A percentile compares a stretch with the other conserved stretches of the same genome.
Evolutionary conservation across 2,888 invertebrate genomes (phyloP).

Genomic region (Rhabditoides inermis): DNA sequence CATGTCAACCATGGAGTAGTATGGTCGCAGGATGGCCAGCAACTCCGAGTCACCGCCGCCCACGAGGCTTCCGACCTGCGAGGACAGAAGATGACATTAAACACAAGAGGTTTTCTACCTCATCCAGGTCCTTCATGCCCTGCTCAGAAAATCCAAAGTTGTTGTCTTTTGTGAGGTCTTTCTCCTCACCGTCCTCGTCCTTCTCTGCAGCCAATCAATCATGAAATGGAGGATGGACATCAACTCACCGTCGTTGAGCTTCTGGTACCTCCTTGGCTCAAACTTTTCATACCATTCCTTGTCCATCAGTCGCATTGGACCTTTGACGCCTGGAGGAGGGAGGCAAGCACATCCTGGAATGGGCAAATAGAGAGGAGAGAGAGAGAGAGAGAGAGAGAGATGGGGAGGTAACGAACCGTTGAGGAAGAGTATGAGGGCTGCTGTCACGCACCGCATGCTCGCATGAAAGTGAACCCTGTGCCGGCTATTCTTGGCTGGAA

Average conservation of each 20-base stretch:
- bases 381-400: no score
- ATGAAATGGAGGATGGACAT: no score
- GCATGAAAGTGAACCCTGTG: no score
- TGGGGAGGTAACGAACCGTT: no score
- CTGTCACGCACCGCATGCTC: no score
- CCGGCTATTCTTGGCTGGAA: no score
- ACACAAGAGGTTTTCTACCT: no score
- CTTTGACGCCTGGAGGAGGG: slow-evolving; percentile 15
- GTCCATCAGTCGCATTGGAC: slow-evolving; percentile 37
- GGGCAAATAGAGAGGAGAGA: no score
- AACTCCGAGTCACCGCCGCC: slow-evolving; percentile 41
- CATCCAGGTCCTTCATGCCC: slow-evolving; percentile 43
- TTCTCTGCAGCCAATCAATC: no score
- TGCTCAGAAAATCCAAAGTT: slow-evolving; percentile 39
- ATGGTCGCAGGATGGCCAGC: slow-evolving; percentile 38
- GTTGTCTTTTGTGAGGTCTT: slow-evolving; percentile 27
- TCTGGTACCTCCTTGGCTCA: slow-evolving; percentile 27
- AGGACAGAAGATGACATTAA: not conserved
- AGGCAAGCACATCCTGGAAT: no score
- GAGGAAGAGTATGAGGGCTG: no score
- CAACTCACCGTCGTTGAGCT: slow-evolving; percentile 7
- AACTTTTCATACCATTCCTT: slow-evolving; percentile 37
- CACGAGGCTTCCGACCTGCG: slow-evolving; percentile 33
- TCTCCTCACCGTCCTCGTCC: slow-evolving; percentile 13
- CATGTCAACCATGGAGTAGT: slow-evolving; percentile 46